A percentile compares a stretch with the other conserved stretches of the same genome.
These are phyloP conservation scores for Propithecus perrieri DNA, from an alignment of 2,797 vertebrate species.

Conservation along the genomic window DNA sequence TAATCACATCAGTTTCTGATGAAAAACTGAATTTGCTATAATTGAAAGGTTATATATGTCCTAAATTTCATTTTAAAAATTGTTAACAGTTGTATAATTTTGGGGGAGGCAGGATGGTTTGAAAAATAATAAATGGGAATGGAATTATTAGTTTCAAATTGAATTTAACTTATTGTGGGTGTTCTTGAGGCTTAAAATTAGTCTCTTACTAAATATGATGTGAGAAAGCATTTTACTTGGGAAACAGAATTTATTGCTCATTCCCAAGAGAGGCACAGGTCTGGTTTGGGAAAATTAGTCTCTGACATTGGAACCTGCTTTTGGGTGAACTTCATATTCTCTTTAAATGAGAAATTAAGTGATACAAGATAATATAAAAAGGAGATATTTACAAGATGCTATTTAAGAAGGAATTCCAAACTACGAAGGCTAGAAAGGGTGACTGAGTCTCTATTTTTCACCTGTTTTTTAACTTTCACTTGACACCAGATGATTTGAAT, in stretches of 20 bases:
- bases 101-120: background rate
- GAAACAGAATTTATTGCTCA: slow-evolving; percentile 39
- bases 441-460: background rate
- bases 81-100: background rate
- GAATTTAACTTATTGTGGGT: background rate
- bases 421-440: background rate
- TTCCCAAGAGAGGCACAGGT: slow-evolving; percentile 15
- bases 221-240: slow-evolving; percentile 28
- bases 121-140: slow-evolving; percentile 29
- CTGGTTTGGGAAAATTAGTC: slow-evolving; percentile 1
- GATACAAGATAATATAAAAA: slow-evolving; percentile 1
- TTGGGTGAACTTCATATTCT: slow-evolving; percentile 15
- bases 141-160: slow-evolving; percentile 12
- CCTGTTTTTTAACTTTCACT: background rate
- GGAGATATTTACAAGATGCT: slow-evolving; percentile 12
- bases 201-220: slow-evolving; percentile 47
- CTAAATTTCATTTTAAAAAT: slow-evolving; percentile 32
- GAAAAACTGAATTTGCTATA: background rate
- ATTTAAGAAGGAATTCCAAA: slow-evolving; percentile 4
- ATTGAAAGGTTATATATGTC: background rate
- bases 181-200: slow-evolving; percentile 45
- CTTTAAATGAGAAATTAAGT: slow-evolving; percentile 41
- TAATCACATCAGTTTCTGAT: slow-evolving; percentile 2
- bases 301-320: slow-evolving; percentile 9
- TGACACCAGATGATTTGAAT: slow-evolving; percentile 1